Percentiles rank a stretch among this genome's conserved stretches.
Conservation (phyloP, 2,888 invertebrate genomes). For the Cephus pygmeus region DNA sequence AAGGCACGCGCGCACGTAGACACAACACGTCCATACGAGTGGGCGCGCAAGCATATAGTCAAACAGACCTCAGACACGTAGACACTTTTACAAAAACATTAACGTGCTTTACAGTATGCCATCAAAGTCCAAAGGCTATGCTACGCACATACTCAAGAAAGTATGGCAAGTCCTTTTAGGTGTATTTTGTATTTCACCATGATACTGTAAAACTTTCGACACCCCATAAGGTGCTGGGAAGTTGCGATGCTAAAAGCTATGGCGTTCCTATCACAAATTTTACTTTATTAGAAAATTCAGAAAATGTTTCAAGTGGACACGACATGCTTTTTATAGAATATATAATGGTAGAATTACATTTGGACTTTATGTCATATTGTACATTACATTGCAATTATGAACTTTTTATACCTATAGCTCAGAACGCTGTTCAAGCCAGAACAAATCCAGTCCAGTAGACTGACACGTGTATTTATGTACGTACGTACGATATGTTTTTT, state of each 20-base stretch:
- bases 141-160: background rate
- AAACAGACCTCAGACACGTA: background rate
- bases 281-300: background rate
- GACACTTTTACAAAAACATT: background rate
- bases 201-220: background rate
- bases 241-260: background rate
- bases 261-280: background rate
- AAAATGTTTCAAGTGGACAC: background rate
- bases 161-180: background rate
- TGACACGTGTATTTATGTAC: background rate
- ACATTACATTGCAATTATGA: background rate
- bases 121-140: background rate
- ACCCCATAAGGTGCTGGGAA: background rate
- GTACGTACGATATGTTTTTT: background rate
- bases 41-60: background rate
- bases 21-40: background rate
- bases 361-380: background rate
- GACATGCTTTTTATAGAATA: background rate
- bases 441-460: background rate
- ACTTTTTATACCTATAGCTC: background rate
- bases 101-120: background rate
- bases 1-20: background rate
- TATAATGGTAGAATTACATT: background rate
- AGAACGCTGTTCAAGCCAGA: background rate
- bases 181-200: background rate